A percentile compares a stretch with the other conserved stretches of the same genome.
Evolutionary conservation across 2,797 vertebrate species (phyloP).

Genomic region (Stomatorhinus walkeri): DNA sequence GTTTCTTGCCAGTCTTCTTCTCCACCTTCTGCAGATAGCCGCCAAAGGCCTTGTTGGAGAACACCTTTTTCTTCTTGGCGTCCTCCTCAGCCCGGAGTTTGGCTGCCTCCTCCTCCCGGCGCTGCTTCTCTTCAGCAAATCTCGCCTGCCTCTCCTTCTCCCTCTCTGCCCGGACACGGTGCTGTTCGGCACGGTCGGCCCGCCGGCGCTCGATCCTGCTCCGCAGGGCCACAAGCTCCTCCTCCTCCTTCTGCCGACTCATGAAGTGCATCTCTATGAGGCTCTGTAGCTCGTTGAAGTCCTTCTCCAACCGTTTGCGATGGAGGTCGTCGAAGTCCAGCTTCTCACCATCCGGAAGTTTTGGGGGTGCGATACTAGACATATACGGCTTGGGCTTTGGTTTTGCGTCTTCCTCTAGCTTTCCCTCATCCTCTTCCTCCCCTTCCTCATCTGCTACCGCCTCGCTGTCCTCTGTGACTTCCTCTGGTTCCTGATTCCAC

Average conservation of each 20-base stretch:
- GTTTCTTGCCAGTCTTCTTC: constrained; percentile 67
- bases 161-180: constrained; percentile 53
- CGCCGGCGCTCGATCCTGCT: constrained; percentile 62
- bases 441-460: constrained; percentile 30
- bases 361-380: constrained; percentile 62
- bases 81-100: constrained; percentile 62
- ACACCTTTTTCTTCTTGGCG: constrained; percentile 66
- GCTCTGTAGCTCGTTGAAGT: constrained; percentile 67
- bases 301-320: constrained; percentile 68
- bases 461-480: constrained; percentile 28
- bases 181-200: constrained; percentile 60
- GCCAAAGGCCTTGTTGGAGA: constrained; percentile 65
- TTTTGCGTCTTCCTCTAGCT: constrained; percentile 47
- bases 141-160: constrained; percentile 55
- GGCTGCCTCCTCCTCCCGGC: constrained; percentile 63
- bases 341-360: constrained; percentile 68
- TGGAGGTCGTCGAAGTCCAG: constrained; percentile 73
- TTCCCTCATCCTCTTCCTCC: constrained; percentile 25
- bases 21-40: constrained; percentile 70
- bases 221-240: constrained; percentile 59
- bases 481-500: constrained; percentile 29
- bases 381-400: constrained; percentile 53
- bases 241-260: constrained; percentile 69
- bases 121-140: constrained; percentile 52
- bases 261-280: constrained; percentile 66